Evolutionary conservation across 2,797 vertebrate genomes (phyloP).

Genomic region (Pipistrellus pygmaeus): DNA sequence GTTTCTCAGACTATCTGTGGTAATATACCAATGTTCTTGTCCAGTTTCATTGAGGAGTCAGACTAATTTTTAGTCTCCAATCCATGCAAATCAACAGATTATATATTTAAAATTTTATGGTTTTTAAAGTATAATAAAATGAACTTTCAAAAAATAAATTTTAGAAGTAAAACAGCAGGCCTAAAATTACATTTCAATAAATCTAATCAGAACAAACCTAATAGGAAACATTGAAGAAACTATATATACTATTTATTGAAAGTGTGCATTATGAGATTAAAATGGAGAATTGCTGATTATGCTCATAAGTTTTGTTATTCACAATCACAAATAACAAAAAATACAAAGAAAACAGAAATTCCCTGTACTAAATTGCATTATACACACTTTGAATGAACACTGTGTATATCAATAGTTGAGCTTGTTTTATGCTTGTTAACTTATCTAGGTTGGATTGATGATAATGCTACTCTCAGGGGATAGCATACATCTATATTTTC

Average conservation of each 20-base stretch:
- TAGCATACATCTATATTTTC: not conserved
- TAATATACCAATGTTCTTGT: not conserved
- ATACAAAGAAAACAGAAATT: conserved; percentile 4
- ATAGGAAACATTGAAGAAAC: conserved; percentile 8
- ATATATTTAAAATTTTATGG: not conserved
- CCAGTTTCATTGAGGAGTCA: not conserved
- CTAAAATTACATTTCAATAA: conserved; percentile 57
- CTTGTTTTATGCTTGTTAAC: conserved; percentile 2
- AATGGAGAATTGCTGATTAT: not conserved
- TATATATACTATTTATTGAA: not conserved
- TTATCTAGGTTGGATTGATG: not conserved
- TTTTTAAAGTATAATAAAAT: conserved; percentile 30
- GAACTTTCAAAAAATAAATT: not conserved
- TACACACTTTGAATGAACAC: not conserved
- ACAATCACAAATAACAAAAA: conserved; percentile 20
- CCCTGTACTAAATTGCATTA: conserved; percentile 6
- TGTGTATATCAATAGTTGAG: not conserved
- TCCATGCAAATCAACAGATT: not conserved
- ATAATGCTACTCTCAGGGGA: not conserved
- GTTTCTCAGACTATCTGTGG: not conserved
- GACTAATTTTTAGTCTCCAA: not conserved
- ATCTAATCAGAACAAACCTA: conserved; percentile 27
- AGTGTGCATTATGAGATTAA: conserved; percentile 22
- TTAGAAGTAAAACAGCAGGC: conserved; percentile 10
- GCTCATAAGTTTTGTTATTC: not conserved